Percentiles rank a stretch among this genome's conserved stretches.
These are phyloP conservation scores for Trematomus loennbergii DNA, from an alignment of 2,113 vertebrate species.

Conservation along the genomic window DNA sequence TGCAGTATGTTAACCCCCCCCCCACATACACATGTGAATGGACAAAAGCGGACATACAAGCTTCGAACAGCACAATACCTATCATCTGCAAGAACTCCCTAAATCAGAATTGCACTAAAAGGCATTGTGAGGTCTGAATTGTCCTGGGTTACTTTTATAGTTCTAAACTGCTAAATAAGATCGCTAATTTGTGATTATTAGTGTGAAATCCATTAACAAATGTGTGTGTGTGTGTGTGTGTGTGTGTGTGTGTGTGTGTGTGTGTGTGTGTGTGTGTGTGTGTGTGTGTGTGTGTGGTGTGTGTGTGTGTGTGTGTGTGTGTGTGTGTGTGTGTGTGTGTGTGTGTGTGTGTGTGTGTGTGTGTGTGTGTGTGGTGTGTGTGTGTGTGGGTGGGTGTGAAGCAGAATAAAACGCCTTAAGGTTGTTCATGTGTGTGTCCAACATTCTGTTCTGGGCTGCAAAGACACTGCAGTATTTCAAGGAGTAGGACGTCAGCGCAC, in stretches of 20 bases:
- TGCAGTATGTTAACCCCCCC: conserved; percentile 51
- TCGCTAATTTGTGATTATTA: background rate
- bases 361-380: background rate
- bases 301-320: background rate
- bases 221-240: background rate
- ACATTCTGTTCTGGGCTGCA: conserved; percentile 20
- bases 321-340: background rate
- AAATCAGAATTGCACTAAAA: conserved; percentile 27
- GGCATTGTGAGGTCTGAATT: background rate
- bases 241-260: too few species aligned
- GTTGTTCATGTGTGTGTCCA: conserved; percentile 10
- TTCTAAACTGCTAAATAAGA: too few species aligned
- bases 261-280: too few species aligned
- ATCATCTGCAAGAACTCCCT: background rate
- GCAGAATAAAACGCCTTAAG: background rate
- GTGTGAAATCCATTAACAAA: background rate
- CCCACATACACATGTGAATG: conserved; percentile 41
- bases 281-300: background rate
- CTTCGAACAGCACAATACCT: conserved; percentile 2
- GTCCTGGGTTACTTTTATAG: background rate
- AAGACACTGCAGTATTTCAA: conserved; percentile 58
- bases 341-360: background rate
- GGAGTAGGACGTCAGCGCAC: conserved; percentile 40
- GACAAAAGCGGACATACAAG: conserved; percentile 44
- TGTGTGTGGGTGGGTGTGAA: background rate